Evolutionary conservation across 2,113 vertebrate genomes (phyloP).

Genomic region (Petroica traversi): DNA sequence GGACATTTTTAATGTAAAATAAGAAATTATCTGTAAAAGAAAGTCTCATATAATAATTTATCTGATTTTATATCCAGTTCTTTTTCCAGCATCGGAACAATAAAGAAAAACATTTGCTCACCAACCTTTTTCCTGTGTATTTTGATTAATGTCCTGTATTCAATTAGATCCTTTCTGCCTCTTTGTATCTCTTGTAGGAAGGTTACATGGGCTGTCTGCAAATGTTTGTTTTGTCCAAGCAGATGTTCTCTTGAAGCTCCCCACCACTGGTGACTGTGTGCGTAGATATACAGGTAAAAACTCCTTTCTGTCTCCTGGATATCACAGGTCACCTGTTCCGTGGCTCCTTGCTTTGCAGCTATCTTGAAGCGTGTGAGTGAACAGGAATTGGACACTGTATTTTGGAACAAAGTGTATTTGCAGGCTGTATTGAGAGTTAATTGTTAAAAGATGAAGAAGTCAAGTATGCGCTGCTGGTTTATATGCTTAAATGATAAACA

Average conservation of each 20-base stretch:
- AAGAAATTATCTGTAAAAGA: neutral
- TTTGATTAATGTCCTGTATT: neutral
- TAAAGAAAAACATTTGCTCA: neutral
- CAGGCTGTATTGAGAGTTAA: neutral
- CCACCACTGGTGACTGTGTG: neutral
- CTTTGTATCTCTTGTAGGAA: neutral
- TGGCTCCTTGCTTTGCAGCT: neutral
- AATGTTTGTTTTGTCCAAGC: accelerated
- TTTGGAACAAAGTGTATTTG: neutral
- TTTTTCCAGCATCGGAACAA: neutral
- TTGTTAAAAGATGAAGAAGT: neutral
- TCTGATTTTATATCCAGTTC: neutral
- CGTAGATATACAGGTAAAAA: neutral
- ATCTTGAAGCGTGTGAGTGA: neutral
- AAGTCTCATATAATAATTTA: neutral
- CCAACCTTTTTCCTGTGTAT: neutral
- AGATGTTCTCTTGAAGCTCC: neutral
- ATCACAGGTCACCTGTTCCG: neutral
- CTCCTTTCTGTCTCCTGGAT: neutral
- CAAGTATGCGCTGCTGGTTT: neutral
- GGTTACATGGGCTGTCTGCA: neutral
- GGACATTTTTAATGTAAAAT: neutral
- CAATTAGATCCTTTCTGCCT: neutral
- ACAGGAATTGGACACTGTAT: neutral
- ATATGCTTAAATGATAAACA: neutral